Evolutionary conservation across 1,140 invertebrate species (phyloP), one percentile per base, ranked within the genome.

Genomic region (Megathymus violae): DNA sequence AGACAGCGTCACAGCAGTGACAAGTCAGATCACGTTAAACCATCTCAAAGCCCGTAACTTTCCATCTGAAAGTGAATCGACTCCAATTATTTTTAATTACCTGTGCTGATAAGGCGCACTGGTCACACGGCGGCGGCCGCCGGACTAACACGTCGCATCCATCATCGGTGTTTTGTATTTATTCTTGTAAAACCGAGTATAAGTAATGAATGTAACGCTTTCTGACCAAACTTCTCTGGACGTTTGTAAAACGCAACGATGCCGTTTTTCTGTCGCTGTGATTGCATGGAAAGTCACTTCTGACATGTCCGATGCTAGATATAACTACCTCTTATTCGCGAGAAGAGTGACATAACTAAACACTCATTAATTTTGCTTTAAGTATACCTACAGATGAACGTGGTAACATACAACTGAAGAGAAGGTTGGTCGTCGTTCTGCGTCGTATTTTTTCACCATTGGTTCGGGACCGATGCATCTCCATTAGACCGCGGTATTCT

Each of bases 71-170:
- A 68, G 71, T 65, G 62, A 68, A 68, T 64, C 58, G 62, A 52
- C 60, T 58, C 62, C 71, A 67, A 68, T 74, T 74, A 71, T 48
- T 47, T 70, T 64, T 74, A 71, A 74, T 74, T 74, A 64, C 46
- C 44, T 58, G 47, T 43, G 34, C 48, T 51, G 50, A 65, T 52
- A 69, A 69, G 63, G 56, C 50, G 62, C 54, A 43, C 63, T 54
- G 62, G 44, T 52, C 36, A 69, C 34, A 47, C 36, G 25, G 31
- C 31, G 36, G 19, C 44, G 40, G 17, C 47, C 17, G 47, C 44
- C 22, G 13, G 25, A 27, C 44, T 36, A 31, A 31, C 27, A 14
- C 50, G 59, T 61, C 47, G 47, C 59, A 61, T 50, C 59, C 34
- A 61, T 48, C 59, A 61, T 43, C 25, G 44, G 9, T 15, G 48